Base-by-base conservation (phyloP, 2,888 invertebrate species). In the Xylota sylvarum region DNA sequence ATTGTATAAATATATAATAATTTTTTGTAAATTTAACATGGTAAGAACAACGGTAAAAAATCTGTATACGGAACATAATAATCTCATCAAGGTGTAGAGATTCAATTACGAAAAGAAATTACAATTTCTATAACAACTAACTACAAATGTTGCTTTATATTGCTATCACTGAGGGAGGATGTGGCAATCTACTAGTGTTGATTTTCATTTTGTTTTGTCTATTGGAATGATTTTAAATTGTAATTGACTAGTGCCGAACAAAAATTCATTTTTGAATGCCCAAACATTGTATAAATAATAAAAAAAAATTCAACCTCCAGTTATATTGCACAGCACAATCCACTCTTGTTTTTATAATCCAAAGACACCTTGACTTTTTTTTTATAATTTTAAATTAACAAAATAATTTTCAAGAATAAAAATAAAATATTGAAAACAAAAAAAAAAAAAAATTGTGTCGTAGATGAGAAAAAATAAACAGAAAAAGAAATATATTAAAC, bases 1-100 rank as follows among this genome's bases (percentile, higher is more conserved):
- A 48, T 74, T 76, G 70, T 85, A 85, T 86, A 86, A 81, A 86
- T 81, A 86, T 81, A 86, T 73, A 62, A 62, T 70, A 50, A 4
- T 43, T 56, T 76, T 65, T 52, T 58, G 37, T 65, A 73, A 69
- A 82, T 86, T 72, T 72, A 78, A 86, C 73, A 81, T 82, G 62
- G 65, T 78, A 64, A 80, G 60, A 73, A 55, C 78, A 80, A 81
- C 76, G 46, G 76, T 85, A 72, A 82, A 82, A 86, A 86, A 82
- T 64, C 56, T 86, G 69, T 77, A 77, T 73, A 86, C 69, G 77
- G 69, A 82, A 82, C 73, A 81, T 70, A 70, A 65, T 52, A 7
- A 62, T 73, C 62, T 72, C 60, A 86, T 60, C 77, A 81, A 81
- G 80, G 85, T 81, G 80, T 76, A 52, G 55, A 60, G 50, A 58